Evolutionary conservation across 1,140 invertebrate genomes (phyloP), one percentile per base, ranked within the genome.

Genomic region (Rhizoglyphus robini): DNA sequence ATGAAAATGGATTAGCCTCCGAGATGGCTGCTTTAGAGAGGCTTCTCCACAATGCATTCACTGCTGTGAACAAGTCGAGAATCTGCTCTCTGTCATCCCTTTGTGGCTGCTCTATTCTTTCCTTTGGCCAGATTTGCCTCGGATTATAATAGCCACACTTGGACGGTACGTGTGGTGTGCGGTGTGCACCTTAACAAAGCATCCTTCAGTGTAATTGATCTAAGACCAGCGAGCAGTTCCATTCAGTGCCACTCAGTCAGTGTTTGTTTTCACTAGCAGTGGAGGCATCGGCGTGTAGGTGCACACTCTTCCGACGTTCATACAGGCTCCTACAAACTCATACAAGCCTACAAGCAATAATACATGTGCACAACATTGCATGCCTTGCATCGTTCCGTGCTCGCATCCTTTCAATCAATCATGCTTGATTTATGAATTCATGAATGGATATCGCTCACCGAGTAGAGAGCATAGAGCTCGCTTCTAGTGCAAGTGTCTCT

Each of bases 321-420:
- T n/a, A n/a, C n/a, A n/a, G n/a, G n/a, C n/a, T n/a, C n/a, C n/a
- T n/a, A n/a, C n/a, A n/a, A n/a, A n/a, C n/a, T n/a, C n/a, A n/a
- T n/a, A n/a, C n/a, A n/a, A n/a, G n/a, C n/a, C n/a, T n/a, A n/a
- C n/a, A n/a, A n/a, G n/a, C n/a, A n/a, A n/a, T n/a, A n/a, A n/a
- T n/a, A n/a, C n/a, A n/a, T n/a, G n/a, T n/a, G n/a, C 36, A 41
- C 36, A 41, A 41, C 18, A 8, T 8, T 41, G 18, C 36, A 32
- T 54, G 20, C 5, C 23, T 32, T 25, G 51, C 51, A 54, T 54
- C 8, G 23, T n/a, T n/a, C n/a, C n/a, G n/a, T n/a, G n/a, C n/a
- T n/a, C n/a, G n/a, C n/a, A 54, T 54, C 51, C 8, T 54, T 54
- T 54, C 51, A 23, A 54, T 54, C 51, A 54, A 54, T 54, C 51